A percentile compares a stretch with the other conserved stretches of the same genome.
These are phyloP conservation scores for Hydra vulgaris DNA, from an alignment of 30 jellyfish, hydroid and myxozoan genomes.

Conservation along the genomic window DNA sequence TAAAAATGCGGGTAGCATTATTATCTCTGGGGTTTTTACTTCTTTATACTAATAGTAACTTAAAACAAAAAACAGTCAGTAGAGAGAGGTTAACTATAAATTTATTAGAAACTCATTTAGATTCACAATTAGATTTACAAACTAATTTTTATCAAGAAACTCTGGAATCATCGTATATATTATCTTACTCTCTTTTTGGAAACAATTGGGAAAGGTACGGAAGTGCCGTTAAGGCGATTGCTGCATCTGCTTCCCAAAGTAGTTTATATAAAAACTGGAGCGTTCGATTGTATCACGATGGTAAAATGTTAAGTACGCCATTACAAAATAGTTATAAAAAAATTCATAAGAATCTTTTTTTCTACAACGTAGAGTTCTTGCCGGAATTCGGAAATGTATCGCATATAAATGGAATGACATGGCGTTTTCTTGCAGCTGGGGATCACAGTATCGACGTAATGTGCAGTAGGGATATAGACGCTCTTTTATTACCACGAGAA, in stretches of 20 bases:
- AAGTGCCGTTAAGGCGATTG: not conserved
- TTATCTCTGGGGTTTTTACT: too few species aligned
- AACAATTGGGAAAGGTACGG: not conserved
- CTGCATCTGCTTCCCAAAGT: not conserved
- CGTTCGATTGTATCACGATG: not conserved
- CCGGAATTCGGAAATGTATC: not conserved
- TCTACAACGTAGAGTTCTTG: not conserved
- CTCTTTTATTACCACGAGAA: conserved; percentile 7
- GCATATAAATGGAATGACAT: conserved; percentile 1
- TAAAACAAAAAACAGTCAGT: too few species aligned
- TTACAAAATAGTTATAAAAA: not conserved
- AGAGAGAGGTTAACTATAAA: too few species aligned
- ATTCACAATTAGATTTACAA: not conserved
- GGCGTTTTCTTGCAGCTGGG: conserved; percentile 18
- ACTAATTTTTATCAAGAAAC: not conserved
- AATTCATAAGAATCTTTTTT: not conserved
- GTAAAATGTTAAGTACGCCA: not conserved
- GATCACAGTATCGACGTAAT: not conserved
- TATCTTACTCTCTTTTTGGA: not conserved
- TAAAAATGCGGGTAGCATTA: too few species aligned
- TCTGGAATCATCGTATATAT: not conserved
- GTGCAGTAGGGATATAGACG: conserved; percentile 12
- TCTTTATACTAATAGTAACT: too few species aligned
- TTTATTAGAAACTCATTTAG: too few species aligned
- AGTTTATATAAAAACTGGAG: not conserved